Conservation (phyloP, 1,140 invertebrate genomes). For the Drosophila leontia region DNA sequence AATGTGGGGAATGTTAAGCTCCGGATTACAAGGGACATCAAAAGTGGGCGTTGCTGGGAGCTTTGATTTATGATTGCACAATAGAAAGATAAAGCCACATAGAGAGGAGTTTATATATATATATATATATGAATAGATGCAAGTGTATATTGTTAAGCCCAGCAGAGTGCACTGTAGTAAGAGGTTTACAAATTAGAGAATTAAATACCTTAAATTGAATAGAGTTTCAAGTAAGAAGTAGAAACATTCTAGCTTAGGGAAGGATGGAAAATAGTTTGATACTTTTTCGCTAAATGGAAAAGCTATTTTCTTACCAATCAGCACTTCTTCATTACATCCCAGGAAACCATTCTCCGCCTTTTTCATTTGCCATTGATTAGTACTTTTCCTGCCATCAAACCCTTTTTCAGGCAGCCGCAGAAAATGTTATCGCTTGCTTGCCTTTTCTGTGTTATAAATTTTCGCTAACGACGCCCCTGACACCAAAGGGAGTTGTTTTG, state of each 20-base stretch:
- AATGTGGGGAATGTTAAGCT: conserved; percentile 64
- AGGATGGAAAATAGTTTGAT: neutral
- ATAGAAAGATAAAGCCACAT: conserved; percentile 19
- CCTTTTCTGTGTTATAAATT: conserved; percentile 57
- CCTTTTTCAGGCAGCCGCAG: conserved; percentile 3
- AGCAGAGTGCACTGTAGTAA: conserved; percentile 1
- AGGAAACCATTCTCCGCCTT: neutral
- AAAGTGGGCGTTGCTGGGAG: conserved; percentile 46
- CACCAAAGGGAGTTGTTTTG: conserved; percentile 31
- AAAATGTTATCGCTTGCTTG: conserved; percentile 11
- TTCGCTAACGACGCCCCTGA: conserved; percentile 73
- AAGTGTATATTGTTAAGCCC: conserved; percentile 30
- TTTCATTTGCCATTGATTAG: conserved; percentile 13
- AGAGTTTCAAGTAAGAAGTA: neutral
- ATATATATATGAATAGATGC: neutral
- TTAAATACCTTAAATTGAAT: neutral
- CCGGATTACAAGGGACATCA: conserved; percentile 65
- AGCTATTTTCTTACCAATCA: neutral
- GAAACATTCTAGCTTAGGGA: neutral
- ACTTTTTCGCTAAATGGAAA: neutral
- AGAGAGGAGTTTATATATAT: neutral
- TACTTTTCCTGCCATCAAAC: conserved; percentile 3
- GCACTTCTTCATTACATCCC: neutral
- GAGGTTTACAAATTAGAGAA: neutral
- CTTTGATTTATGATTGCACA: conserved; percentile 69